A percentile compares a stretch with the other conserved stretches of the same genome.
Conservation (phyloP, 2,888 invertebrate genomes). For the Dicranocentrus wangi region DNA sequence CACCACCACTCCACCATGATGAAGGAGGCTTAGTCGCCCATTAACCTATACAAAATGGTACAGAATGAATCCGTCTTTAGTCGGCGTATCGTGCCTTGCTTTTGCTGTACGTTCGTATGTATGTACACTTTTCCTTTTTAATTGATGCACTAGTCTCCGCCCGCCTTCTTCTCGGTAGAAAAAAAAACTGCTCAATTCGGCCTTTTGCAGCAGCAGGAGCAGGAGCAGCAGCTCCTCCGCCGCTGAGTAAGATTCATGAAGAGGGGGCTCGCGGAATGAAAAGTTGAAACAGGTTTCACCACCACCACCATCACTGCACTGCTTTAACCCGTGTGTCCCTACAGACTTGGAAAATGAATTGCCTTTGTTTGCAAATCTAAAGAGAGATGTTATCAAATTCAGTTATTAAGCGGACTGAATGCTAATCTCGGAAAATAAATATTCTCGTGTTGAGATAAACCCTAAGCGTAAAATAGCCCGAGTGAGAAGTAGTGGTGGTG, state of each 20-base stretch:
- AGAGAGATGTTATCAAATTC: conserved; percentile 46
- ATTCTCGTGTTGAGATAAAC: background rate
- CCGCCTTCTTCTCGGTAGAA: conserved; percentile 37
- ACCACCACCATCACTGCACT: background rate
- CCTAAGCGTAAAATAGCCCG: too few species aligned
- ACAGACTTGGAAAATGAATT: background rate
- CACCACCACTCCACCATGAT: too few species aligned
- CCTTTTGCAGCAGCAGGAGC: too few species aligned
- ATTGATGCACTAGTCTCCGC: conserved; percentile 54
- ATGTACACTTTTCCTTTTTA: conserved; percentile 38
- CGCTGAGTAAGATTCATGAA: conserved; percentile 33
- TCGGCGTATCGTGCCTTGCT: too few species aligned
- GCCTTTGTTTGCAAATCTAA: conserved; percentile 49
- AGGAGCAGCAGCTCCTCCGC: background rate
- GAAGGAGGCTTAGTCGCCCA: conserved; percentile 37
- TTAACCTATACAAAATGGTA: conserved; percentile 56
- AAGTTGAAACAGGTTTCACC: conserved; percentile 45
- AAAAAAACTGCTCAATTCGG: conserved; percentile 1
- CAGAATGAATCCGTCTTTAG: too few species aligned
- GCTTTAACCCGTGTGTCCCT: too few species aligned
- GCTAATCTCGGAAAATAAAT: conserved; percentile 32
- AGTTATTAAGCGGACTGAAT: conserved; percentile 36
- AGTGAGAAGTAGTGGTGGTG: too few species aligned
- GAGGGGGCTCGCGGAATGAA: conserved; percentile 43
- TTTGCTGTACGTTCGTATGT: background rate